Conservation (phyloP, 2,797 vertebrate species). For the Liparis tanakae region DNA sequence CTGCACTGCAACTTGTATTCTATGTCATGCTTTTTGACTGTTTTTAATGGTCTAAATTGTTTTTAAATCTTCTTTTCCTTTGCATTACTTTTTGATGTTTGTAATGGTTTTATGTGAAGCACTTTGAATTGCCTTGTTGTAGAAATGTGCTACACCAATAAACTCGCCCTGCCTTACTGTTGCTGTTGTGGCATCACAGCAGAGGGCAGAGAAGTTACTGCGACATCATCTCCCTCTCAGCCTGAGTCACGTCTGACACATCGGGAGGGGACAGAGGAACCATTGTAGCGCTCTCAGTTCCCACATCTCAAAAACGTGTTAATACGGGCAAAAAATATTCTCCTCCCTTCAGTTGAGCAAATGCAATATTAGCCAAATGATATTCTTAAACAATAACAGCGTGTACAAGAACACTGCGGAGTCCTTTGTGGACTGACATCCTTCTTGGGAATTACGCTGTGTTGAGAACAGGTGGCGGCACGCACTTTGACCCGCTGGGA, state of each 20-base stretch:
- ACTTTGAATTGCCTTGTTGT: too few species aligned
- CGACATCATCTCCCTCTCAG: constrained; percentile 60
- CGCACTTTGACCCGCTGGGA: constrained; percentile 16
- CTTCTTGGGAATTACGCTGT: not conserved
- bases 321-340: constrained; percentile 50
- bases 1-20: too few species aligned
- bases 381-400: not conserved
- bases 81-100: too few species aligned
- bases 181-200: constrained; percentile 43
- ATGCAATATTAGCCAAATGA: constrained; percentile 5
- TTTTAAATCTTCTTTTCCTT: too few species aligned
- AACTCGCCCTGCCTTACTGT: not conserved
- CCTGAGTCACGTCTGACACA: constrained; percentile 75
- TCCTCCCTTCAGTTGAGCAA: constrained; percentile 23
- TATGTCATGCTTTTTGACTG: too few species aligned
- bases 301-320: constrained; percentile 56
- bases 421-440: not conserved
- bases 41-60: too few species aligned
- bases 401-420: not conserved
- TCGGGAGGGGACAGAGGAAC: constrained; percentile 63
- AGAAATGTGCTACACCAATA: too few species aligned
- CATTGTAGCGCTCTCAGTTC: constrained; percentile 61
- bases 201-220: constrained; percentile 40
- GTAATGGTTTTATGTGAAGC: too few species aligned
- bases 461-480: not conserved